phyloP scores from a whole-genome alignment of 2,113 vertebrate genomes.

The Cheirogaleus medius region DNA sequence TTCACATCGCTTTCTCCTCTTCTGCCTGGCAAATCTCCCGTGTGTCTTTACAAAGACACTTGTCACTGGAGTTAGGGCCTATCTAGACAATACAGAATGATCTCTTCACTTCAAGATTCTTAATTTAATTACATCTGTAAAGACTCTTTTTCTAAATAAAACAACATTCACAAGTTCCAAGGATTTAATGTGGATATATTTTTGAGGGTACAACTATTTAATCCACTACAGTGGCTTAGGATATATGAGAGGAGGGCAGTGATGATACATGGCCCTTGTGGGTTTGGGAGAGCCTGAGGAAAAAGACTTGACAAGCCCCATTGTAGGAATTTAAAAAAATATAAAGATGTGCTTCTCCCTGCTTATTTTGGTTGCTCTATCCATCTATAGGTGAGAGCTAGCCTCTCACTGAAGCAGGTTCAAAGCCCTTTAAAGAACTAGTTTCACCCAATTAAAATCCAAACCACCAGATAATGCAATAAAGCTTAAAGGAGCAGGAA shows the following conservation, averaged over 20 bases:
- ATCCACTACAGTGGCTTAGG: background rate
- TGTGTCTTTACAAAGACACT: background rate
- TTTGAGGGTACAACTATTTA: background rate
- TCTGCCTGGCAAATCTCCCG: background rate
- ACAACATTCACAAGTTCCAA: background rate
- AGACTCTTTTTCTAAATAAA: background rate
- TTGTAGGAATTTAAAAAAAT: background rate
- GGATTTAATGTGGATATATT: background rate
- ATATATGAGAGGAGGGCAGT: background rate
- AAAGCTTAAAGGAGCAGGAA: background rate
- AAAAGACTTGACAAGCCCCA: background rate
- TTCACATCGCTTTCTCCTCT: background rate
- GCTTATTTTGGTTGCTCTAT: background rate
- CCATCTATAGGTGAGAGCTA: background rate
- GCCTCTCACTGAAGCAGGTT: background rate
- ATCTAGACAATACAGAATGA: background rate
- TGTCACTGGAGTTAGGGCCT: background rate
- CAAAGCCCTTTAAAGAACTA: background rate
- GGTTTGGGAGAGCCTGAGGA: background rate
- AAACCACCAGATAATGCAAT: background rate
- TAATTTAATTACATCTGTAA: background rate
- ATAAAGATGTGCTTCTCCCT: background rate
- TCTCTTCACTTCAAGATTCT: background rate
- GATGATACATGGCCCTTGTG: background rate
- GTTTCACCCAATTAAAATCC: background rate